Evolutionary conservation across 1,140 invertebrate genomes (phyloP).

Genomic region (Aphis craccivora): DNA sequence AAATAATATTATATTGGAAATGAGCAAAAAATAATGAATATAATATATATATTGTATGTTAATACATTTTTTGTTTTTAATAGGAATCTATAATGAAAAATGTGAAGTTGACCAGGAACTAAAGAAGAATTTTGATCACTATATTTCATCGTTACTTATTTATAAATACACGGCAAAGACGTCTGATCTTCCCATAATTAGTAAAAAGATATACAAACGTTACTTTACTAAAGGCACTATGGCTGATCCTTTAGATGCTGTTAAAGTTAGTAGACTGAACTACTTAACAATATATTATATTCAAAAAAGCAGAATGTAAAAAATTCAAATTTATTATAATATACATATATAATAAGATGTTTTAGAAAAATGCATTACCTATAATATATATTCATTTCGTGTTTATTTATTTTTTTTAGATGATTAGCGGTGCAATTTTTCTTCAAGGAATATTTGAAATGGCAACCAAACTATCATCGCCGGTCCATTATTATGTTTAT

Average conservation of each 20-base stretch:
- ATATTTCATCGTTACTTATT: not conserved
- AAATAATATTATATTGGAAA: not conserved
- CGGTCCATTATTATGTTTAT: not conserved
- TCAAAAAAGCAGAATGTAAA: not conserved
- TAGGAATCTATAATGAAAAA: not conserved
- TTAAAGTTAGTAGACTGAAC: not conserved
- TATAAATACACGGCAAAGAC: not conserved
- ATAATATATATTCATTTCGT: not conserved
- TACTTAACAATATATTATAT: not conserved
- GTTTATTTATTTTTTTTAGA: not conserved
- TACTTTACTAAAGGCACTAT: not conserved
- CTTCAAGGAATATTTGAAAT: not conserved
- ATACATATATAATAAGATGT: not conserved
- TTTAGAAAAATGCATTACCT: not conserved
- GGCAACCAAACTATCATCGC: constrained; percentile 8
- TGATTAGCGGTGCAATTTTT: not conserved
- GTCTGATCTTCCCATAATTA: not conserved
- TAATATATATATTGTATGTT: not conserved
- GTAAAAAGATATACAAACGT: not conserved
- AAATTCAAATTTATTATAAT: not conserved
- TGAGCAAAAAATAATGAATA: not conserved
- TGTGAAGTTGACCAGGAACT: not conserved
- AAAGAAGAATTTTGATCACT: not conserved
- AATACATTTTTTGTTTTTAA: not conserved
- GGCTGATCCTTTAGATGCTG: not conserved